Percentiles rank a stretch among this genome's conserved stretches.
phyloP scores from a whole-genome alignment of 1,140 invertebrate species.

The Meloidogyne hapla region DNA sequence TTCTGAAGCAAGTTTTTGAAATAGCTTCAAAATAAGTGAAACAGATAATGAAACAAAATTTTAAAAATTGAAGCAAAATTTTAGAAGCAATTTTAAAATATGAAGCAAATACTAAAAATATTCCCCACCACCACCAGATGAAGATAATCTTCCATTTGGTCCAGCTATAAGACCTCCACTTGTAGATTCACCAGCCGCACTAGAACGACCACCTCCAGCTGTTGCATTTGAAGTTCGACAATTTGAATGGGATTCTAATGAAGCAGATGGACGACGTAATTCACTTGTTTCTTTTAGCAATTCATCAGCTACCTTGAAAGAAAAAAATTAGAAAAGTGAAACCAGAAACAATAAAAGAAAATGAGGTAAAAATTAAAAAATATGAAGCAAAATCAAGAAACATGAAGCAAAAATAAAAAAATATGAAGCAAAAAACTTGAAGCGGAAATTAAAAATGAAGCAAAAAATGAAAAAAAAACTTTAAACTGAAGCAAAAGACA shows the following conservation, averaged over 20 bases:
- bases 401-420: not conserved
- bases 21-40: too few relatives aligned
- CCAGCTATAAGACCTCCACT: slow-evolving; percentile 30
- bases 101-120: not conserved
- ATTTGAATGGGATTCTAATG: slow-evolving; percentile 43
- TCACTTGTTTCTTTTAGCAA: slow-evolving; percentile 60
- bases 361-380: not conserved
- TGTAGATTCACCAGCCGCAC: slow-evolving; percentile 45
- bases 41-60: too few relatives aligned
- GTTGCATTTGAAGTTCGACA: slow-evolving; percentile 55
- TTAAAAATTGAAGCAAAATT: too few relatives aligned
- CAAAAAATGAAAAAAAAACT: not conserved
- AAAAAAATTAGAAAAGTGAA: not conserved
- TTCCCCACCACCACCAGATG: slow-evolving; percentile 6
- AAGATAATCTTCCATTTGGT: slow-evolving; percentile 19
- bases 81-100: too few relatives aligned
- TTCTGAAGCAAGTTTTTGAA: not conserved
- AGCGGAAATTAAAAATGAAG: not conserved
- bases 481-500: too few relatives aligned
- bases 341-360: too few relatives aligned
- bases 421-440: too few relatives aligned
- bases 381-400: not conserved
- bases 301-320: slow-evolving; percentile 73
- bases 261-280: slow-evolving; percentile 53
- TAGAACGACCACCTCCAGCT: slow-evolving; percentile 30